Evolutionary conservation across 30 jellyfish, hydroid and myxozoan species (phyloP).

Genomic region (Hydra vulgaris): DNA sequence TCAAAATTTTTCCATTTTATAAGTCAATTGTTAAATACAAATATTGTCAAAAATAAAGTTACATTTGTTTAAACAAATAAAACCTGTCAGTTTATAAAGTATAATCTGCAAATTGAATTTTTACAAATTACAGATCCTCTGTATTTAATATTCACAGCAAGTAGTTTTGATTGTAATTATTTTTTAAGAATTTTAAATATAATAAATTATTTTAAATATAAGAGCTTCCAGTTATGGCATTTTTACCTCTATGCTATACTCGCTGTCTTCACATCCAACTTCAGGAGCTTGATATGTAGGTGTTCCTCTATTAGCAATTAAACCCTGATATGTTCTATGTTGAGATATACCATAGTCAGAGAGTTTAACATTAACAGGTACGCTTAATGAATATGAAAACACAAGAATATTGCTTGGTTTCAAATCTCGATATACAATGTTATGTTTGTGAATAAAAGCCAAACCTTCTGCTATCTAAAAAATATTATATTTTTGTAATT

Average conservation of each 20-base stretch:
- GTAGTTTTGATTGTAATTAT: too few relatives aligned
- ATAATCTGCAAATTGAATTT: too few relatives aligned
- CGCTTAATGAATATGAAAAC: slow-evolving; percentile 68
- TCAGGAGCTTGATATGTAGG: slow-evolving; percentile 91
- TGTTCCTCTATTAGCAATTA: slow-evolving; percentile 55
- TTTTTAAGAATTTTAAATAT: too few relatives aligned
- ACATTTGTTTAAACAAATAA: too few relatives aligned
- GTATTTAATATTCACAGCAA: too few relatives aligned
- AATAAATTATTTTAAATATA: not conserved
- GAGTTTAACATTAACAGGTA: slow-evolving; percentile 60
- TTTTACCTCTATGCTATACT: slow-evolving; percentile 49
- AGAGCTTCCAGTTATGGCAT: not conserved
- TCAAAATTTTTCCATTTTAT: too few relatives aligned
- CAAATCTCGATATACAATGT: slow-evolving; percentile 85
- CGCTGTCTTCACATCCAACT: slow-evolving; percentile 41
- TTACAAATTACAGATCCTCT: too few relatives aligned
- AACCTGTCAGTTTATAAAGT: too few relatives aligned
- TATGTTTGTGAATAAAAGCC: slow-evolving; percentile 52
- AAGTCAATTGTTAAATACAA: too few relatives aligned
- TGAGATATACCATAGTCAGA: slow-evolving; percentile 94
- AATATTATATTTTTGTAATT: not conserved
- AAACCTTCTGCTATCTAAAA: slow-evolving; percentile 69
- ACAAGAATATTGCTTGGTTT: slow-evolving; percentile 88
- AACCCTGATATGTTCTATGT: slow-evolving; percentile 57
- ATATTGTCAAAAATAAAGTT: too few relatives aligned